Evolutionary conservation across 1,140 invertebrate species (phyloP).

Genomic region (Leptestheria dahalacensis): DNA sequence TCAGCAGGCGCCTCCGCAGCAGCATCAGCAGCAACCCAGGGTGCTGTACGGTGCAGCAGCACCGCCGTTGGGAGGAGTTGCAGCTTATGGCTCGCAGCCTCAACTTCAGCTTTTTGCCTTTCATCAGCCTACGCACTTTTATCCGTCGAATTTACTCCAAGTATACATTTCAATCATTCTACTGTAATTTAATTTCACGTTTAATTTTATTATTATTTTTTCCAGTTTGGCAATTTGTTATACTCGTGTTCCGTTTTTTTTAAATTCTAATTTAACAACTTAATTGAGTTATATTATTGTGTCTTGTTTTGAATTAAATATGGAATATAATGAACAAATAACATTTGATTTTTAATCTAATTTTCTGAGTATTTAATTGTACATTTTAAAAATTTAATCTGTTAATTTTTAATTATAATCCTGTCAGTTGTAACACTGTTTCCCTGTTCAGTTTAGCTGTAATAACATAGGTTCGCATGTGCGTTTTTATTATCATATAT

Average conservation of each 20-base stretch:
- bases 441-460: too few species aligned
- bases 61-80: background rate
- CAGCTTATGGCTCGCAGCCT: conserved; percentile 6
- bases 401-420: too few species aligned
- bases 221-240: too few species aligned
- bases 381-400: too few species aligned
- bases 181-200: too few species aligned
- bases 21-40: conserved; percentile 13
- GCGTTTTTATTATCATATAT: background rate
- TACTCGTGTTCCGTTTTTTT: background rate
- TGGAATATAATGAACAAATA: too few species aligned
- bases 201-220: background rate
- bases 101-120: conserved; percentile 21
- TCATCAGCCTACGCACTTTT: conserved; percentile 35
- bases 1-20: conserved; percentile 23
- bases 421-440: too few species aligned
- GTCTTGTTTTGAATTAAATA: too few species aligned
- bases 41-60: conserved; percentile 7
- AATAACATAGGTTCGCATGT: too few species aligned
- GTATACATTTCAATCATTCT: background rate
- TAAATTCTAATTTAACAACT: background rate
- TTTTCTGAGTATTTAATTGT: too few species aligned
- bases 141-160: conserved; percentile 33
- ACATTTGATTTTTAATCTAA: too few species aligned
- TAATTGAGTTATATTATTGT: too few species aligned